These are phyloP conservation scores for Eurois occulta DNA, from an alignment of 2,888 invertebrate species.

Conservation along the genomic window DNA sequence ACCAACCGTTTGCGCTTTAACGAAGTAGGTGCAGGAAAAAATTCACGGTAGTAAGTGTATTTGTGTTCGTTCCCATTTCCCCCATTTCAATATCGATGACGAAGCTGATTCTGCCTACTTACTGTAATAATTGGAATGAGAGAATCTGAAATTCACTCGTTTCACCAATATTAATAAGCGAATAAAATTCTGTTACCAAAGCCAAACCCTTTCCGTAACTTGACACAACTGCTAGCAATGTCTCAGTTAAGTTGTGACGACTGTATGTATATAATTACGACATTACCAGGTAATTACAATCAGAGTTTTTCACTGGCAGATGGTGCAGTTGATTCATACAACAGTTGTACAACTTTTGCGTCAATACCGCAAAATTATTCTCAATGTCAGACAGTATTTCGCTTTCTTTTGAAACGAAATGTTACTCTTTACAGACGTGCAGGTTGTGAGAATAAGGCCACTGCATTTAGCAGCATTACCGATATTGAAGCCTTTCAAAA, in stretches of 20 bases:
- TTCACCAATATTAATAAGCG: slow-evolving; percentile 20
- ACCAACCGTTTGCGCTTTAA: slow-evolving; percentile 73
- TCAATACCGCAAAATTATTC: slow-evolving; percentile 64
- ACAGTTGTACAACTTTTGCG: slow-evolving; percentile 70
- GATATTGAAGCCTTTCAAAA: not conserved
- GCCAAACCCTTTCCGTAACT: not conserved
- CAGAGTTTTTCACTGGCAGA: slow-evolving; percentile 70
- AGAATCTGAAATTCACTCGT: slow-evolving; percentile 9
- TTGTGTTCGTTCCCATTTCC: slow-evolving; percentile 21
- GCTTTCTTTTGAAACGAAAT: slow-evolving; percentile 26
- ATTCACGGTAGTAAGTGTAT: slow-evolving; percentile 55
- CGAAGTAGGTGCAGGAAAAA: slow-evolving; percentile 66
- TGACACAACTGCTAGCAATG: slow-evolving; percentile 27
- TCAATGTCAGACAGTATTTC: slow-evolving; percentile 24
- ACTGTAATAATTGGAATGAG: slow-evolving; percentile 24
- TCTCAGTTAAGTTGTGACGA: slow-evolving; percentile 34
- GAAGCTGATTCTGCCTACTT: slow-evolving; percentile 4
- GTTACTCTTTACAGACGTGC: slow-evolving; percentile 7
- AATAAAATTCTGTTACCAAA: slow-evolving; percentile 1
- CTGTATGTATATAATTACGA: slow-evolving; percentile 45
- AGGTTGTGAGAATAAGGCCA: not conserved
- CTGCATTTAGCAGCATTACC: not conserved
- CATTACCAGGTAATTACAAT: slow-evolving; percentile 65
- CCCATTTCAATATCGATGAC: slow-evolving; percentile 24
- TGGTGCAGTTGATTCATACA: slow-evolving; percentile 70